Conservation (phyloP, 2,888 invertebrate genomes). For the Amaurobius ferox region DNA sequence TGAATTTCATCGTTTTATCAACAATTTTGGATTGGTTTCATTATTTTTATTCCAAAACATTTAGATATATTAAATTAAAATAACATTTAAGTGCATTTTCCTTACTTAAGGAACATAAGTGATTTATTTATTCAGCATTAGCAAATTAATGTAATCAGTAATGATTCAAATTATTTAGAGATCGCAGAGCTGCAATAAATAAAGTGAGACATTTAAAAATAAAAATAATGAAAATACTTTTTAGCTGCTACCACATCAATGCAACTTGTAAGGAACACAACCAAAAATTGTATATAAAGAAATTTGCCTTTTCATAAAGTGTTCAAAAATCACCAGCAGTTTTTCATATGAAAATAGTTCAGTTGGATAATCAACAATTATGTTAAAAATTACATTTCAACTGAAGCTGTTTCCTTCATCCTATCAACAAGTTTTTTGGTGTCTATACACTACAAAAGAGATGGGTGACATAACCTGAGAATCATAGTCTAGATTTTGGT, state of each 20-base stretch:
- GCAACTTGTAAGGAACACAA: constrained; percentile 7
- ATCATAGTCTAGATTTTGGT: neutral
- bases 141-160: neutral
- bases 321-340: constrained; percentile 10
- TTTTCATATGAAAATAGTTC: constrained; percentile 68
- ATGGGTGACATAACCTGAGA: neutral
- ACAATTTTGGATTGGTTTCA: too few relatives aligned
- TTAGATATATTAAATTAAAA: too few relatives aligned
- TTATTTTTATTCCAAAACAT: too few relatives aligned
- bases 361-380: constrained; percentile 57
- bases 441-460: constrained; percentile 42
- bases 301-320: neutral
- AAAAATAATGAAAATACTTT: neutral
- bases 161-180: neutral
- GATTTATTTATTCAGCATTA: too few relatives aligned
- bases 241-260: neutral
- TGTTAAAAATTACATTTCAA: constrained; percentile 41
- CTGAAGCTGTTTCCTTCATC: constrained; percentile 38
- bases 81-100: neutral
- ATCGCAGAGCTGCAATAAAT: constrained; percentile 1
- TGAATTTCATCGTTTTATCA: too few relatives aligned
- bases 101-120: neutral
- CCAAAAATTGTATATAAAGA: neutral
- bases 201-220: neutral
- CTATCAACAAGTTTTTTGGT: constrained; percentile 44